Conservation (phyloP, 2,113 vertebrate genomes). For the Paramisgurnus dabryanus region DNA sequence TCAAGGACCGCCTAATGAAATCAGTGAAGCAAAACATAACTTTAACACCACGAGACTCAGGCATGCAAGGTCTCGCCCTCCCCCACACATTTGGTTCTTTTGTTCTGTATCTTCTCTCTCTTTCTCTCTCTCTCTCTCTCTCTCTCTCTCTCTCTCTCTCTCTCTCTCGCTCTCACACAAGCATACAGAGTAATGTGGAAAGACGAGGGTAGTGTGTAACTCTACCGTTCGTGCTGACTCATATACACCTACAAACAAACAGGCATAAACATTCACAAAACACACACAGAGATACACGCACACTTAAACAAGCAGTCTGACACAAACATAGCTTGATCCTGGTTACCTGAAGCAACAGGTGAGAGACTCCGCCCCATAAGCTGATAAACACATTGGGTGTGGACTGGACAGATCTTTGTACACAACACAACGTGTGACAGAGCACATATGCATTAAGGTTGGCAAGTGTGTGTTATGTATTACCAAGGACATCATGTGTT, state of each 20-base stretch:
- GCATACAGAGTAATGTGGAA: conserved; percentile 10
- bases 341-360: conserved; percentile 73
- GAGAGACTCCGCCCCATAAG: conserved; percentile 59
- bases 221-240: neutral
- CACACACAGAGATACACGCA: conserved; percentile 42
- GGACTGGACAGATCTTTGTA: conserved; percentile 36
- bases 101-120: conserved; percentile 16
- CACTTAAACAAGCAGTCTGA: conserved; percentile 51
- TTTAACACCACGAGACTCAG: conserved; percentile 68
- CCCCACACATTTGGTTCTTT: conserved; percentile 31
- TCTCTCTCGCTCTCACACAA: neutral
- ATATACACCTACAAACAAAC: neutral
- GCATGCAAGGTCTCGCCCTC: conserved; percentile 59
- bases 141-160: neutral
- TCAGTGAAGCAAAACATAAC: conserved; percentile 64
- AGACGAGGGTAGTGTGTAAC: neutral
- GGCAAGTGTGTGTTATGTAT: neutral
- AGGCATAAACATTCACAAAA: conserved; percentile 10
- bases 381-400: conserved; percentile 43
- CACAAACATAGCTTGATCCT: conserved; percentile 54
- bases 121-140: conserved; percentile 36
- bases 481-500: neutral
- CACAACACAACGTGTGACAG: conserved; percentile 7
- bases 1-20: conserved; percentile 66
- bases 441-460: neutral